These are phyloP conservation scores for Phengaris arion DNA, from an alignment of 2,888 invertebrate genomes.

Conservation along the genomic window DNA sequence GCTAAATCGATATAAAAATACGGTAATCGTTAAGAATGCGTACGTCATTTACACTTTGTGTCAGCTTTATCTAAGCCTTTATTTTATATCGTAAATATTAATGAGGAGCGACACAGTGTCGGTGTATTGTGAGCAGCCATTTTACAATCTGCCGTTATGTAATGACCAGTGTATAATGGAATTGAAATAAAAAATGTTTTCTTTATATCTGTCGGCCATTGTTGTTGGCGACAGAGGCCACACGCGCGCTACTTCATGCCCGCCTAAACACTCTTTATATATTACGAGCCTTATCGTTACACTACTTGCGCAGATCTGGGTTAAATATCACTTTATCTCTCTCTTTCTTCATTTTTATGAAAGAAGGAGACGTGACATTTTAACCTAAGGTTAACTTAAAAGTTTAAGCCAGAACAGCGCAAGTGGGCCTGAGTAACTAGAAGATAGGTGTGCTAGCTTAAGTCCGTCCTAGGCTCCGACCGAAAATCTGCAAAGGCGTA, in stretches of 20 bases:
- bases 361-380: too few relatives aligned
- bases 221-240: constrained; percentile 73
- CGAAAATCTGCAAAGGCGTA: too few relatives aligned
- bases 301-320: too few relatives aligned
- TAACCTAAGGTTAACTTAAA: too few relatives aligned
- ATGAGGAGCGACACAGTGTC: constrained; percentile 30
- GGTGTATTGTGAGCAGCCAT: constrained; percentile 40
- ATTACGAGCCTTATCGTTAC: constrained; percentile 46
- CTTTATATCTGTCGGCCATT: constrained; percentile 77
- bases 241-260: constrained; percentile 64
- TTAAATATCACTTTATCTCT: too few relatives aligned
- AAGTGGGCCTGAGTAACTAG: too few relatives aligned
- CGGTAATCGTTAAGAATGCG: constrained; percentile 23
- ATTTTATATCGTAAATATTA: constrained; percentile 31
- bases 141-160: constrained; percentile 61
- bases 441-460: too few relatives aligned
- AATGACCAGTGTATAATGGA: constrained; percentile 68
- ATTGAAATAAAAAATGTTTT: constrained; percentile 78
- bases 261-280: constrained; percentile 53
- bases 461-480: too few relatives aligned
- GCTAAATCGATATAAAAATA: constrained; percentile 21
- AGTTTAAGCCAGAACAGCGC: not conserved
- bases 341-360: not conserved
- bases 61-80: constrained; percentile 29
- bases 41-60: constrained; percentile 26